Conservation (phyloP, 2,888 invertebrate genomes). For the Leptarthrus brevirostris region DNA sequence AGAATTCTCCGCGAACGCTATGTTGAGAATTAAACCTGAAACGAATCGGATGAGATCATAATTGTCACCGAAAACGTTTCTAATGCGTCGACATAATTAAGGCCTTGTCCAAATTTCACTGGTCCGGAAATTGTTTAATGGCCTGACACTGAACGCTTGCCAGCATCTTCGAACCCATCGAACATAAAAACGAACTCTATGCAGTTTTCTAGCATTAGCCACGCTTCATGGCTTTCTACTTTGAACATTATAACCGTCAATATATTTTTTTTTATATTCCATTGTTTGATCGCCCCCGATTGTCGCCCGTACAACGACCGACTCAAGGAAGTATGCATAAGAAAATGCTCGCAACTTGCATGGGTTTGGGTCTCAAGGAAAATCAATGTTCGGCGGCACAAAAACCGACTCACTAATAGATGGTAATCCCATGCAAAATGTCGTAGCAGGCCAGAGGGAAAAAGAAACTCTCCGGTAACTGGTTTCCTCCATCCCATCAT, state of each 20-base stretch:
- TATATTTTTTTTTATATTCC: slow-evolving; percentile 33
- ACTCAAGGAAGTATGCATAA: background rate
- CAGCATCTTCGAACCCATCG: too few species aligned
- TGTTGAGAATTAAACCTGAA: too few species aligned
- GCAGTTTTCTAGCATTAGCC: background rate
- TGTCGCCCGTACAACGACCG: background rate
- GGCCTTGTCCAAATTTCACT: too few species aligned
- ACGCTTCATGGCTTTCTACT: slow-evolving; percentile 11
- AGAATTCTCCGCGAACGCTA: too few species aligned
- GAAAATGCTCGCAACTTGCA: too few species aligned
- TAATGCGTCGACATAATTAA: too few species aligned
- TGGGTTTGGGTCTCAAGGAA: background rate
- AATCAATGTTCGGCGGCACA: slow-evolving; percentile 13
- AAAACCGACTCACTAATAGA: slow-evolving; percentile 29
- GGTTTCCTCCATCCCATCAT: slow-evolving; percentile 20
- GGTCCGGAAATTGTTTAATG: too few species aligned
- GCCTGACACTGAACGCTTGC: too few species aligned
- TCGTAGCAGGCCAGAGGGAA: background rate
- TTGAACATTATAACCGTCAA: background rate
- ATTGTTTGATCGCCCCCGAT: slow-evolving; percentile 33
- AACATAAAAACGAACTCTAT: too few species aligned
- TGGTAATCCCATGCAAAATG: slow-evolving; percentile 36
- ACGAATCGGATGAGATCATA: too few species aligned
- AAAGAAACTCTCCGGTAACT: slow-evolving; percentile 25
- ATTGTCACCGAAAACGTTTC: too few species aligned